These are phyloP conservation scores for Sakesphorus luctuosus DNA, from an alignment of 2,113 vertebrate species.

Conservation along the genomic window DNA sequence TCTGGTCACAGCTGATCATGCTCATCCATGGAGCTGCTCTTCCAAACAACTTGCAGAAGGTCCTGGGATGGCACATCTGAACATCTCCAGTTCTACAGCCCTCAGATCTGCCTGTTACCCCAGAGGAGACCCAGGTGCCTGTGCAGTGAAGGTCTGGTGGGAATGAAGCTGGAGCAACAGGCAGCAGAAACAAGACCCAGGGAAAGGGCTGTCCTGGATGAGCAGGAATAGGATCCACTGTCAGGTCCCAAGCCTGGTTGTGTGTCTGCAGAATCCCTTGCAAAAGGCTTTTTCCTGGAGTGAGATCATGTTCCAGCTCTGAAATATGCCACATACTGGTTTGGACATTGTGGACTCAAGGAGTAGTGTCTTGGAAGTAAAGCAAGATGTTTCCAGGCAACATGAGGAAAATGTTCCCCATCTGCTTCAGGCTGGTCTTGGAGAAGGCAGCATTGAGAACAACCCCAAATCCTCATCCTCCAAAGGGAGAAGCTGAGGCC, in stretches of 20 bases:
- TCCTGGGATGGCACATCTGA: not conserved
- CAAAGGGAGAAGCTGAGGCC: not conserved
- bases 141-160: not conserved
- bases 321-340: not conserved
- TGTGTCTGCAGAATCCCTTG: not conserved
- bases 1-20: not conserved
- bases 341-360: accelerated
- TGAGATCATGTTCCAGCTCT: not conserved
- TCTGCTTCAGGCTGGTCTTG: accelerated
- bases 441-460: not conserved
- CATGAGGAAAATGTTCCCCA: not conserved
- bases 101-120: not conserved
- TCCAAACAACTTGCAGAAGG: not conserved
- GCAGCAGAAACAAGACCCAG: not conserved
- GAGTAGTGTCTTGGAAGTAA: not conserved
- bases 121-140: not conserved
- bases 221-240: not conserved
- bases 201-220: not conserved
- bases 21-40: not conserved
- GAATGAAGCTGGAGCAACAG: not conserved
- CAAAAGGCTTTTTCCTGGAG: not conserved
- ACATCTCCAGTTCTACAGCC: not conserved
- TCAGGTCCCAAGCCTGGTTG: not conserved
- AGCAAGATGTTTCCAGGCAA: not conserved
- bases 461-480: not conserved